Base-by-base conservation (phyloP, 2,797 vertebrate genomes). In the Eremophila alpestris region DNA sequence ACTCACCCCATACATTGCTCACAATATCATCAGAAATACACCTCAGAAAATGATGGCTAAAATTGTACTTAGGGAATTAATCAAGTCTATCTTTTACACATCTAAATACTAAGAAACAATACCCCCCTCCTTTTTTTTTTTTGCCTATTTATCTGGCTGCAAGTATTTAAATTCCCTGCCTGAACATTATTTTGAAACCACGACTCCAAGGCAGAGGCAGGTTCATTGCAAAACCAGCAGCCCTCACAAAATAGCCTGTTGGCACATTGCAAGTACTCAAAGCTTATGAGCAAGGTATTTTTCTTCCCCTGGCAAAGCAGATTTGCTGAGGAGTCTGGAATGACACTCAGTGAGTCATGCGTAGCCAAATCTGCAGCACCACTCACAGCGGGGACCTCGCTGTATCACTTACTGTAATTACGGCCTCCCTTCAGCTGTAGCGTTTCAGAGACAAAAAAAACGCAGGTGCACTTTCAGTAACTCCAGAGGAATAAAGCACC, bases 401-500 rank as follows among this genome's bases (percentile, higher is more conserved):
- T 69, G 8, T 65, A 54, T 73, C 62, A 54, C 65, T 63, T 67
- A 45, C 43, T 55, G 46, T 40, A 60, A 90, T 52, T 77, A 83
- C 0, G 0, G 70, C 49, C 68, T 84, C 86, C 3, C 11, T 77
- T 91, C 75, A 49, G 79, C 58, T 12, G 3, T 5, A 81, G 63
- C 5, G 6, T 87, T 91, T 45, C 4, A 69, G 27, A 87, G 90
- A 71, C 69, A 89, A 91, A 95, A 95, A 55, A 38, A 17, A 5
- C 0, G 1, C 68, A 84, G 38, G 51, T 19, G 64, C 10, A 11
- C 46, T 91, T 60, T 76, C 29, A 65, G 80, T 91, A 97, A 95
- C 84, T 83, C 78, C 60, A 95, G 73, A 75, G 30, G 7, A 90
- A 82, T 74, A 96, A 96, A 93, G 78, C 87, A 93, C 80, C 80